Base-by-base conservation (phyloP, 2,888 invertebrate species). In the Euplagia quadripunctaria region DNA sequence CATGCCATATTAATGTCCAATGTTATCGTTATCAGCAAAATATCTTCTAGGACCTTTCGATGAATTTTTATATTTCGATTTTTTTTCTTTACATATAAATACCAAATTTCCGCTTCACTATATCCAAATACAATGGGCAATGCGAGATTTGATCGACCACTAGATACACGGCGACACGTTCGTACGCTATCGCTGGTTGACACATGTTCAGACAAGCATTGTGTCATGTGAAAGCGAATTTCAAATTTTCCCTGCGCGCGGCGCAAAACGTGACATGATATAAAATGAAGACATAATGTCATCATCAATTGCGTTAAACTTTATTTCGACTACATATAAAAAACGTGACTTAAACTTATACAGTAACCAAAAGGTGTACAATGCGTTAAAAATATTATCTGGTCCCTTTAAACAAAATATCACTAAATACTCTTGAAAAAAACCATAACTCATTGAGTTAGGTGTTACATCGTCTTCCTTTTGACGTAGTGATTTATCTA, bases 221-320 rank as follows among this genome's bases (percentile, higher is more conserved):
- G 70, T 61, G 64, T 78, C 79, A 78, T 71, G 82, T 82, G 85
- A 84, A 84, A 84, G 87, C 80, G 85, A 87, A 89, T 89, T 85
- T 87, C 81, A 86, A 86, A 89, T 91, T 91, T 91, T 90, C 89
- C 88, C 71, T 77, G 87, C 31, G 31, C 31, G 31, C 75, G 88
- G 80, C 82, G 83, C 82, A 79, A 31, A 70, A 82, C 80, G 82
- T 86, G 82, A 85, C 86, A 82, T 85, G 85, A 87, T 85, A 83
- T 81, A 79, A 85, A 85, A 85, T 83, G 85, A 85, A 87, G 86
- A 88, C 80, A 79, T 85, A 85, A 80, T 82, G 84, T 82, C 80
- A 85, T 85, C 86, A 86, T 86, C 87, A 83, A 80, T 83, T 80
- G 78, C 78, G 77, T 76, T 74, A 74, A 81, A 86, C 82, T 84